These are phyloP conservation scores for Jaculus jaculus DNA, from an alignment of 2,113 vertebrate genomes.

Conservation along the genomic window DNA sequence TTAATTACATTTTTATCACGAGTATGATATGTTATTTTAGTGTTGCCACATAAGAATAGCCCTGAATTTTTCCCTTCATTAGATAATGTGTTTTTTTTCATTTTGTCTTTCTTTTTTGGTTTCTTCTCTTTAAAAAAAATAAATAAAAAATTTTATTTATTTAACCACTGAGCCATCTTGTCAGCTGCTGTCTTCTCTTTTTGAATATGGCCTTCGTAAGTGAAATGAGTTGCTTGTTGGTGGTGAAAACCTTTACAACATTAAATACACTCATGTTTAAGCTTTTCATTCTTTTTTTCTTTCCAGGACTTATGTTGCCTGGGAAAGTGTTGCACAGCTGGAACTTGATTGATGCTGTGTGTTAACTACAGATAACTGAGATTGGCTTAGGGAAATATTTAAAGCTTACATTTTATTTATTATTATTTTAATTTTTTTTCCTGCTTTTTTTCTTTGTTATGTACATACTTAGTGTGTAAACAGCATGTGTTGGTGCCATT, in stretches of 20 bases:
- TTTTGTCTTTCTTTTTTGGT: background rate
- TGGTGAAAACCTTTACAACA: constrained; percentile 20
- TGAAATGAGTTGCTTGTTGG: background rate
- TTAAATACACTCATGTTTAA: background rate
- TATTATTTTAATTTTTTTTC: no score
- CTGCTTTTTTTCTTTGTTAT: no score
- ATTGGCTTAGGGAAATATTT: constrained; percentile 20
- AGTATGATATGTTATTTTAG: constrained; percentile 33
- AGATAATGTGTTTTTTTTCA: background rate
- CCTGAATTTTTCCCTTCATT: background rate
- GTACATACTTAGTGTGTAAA: no score
- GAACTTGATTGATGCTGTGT: background rate
- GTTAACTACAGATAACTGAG: constrained; percentile 7
- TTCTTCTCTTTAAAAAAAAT: constrained; percentile 30
- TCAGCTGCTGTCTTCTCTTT: no score
- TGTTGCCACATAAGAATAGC: background rate
- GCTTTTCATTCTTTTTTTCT: background rate
- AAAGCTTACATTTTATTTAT: background rate
- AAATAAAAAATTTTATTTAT: background rate
- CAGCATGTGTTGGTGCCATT: no score
- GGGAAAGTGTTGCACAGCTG: background rate
- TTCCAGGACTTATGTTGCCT: background rate
- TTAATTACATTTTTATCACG: constrained; percentile 49
- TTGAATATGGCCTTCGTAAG: background rate
- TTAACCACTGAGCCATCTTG: no score